These are phyloP conservation scores for Synergus gifuensis DNA, from an alignment of 2,888 invertebrate genomes.

Conservation along the genomic window DNA sequence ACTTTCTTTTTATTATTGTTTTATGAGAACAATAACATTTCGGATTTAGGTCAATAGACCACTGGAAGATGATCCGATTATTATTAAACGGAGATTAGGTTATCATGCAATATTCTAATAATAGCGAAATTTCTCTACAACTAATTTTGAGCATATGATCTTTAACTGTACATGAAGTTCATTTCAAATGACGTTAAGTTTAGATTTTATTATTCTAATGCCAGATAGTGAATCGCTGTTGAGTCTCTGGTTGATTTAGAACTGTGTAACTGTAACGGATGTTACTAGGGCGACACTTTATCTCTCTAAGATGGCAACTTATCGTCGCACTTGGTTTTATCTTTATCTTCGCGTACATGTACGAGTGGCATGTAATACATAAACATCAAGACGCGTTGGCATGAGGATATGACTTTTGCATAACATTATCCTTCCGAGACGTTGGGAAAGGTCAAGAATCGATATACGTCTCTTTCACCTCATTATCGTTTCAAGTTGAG, in stretches of 20 bases:
- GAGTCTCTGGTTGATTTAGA: conserved; percentile 5
- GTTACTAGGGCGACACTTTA: conserved; percentile 20
- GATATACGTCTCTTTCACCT: conserved; percentile 40
- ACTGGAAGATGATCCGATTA: too few species aligned
- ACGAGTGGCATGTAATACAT: conserved; percentile 32
- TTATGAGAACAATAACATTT: too few species aligned
- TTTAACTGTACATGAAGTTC: too few species aligned
- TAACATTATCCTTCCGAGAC: conserved; percentile 39
- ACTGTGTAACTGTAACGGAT: conserved; percentile 26
- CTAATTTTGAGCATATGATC: too few species aligned
- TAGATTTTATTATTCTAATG: background rate
- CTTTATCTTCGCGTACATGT: conserved; percentile 21
- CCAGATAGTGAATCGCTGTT: background rate
- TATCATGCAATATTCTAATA: too few species aligned
- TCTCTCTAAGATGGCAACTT: conserved; percentile 36
- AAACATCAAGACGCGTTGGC: conserved; percentile 28
- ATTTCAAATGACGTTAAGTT: background rate
- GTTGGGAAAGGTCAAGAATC: conserved; percentile 36
- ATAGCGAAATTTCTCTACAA: too few species aligned
- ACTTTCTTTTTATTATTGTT: too few species aligned
- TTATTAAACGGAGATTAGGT: too few species aligned
- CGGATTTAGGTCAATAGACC: too few species aligned
- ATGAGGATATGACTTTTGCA: conserved; percentile 35
- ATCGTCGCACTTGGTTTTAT: conserved; percentile 37
- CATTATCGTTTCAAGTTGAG: conserved; percentile 32